Evolutionary conservation across 2,113 vertebrate species (phyloP).

Genomic region (Aptenodytes patagonicus): DNA sequence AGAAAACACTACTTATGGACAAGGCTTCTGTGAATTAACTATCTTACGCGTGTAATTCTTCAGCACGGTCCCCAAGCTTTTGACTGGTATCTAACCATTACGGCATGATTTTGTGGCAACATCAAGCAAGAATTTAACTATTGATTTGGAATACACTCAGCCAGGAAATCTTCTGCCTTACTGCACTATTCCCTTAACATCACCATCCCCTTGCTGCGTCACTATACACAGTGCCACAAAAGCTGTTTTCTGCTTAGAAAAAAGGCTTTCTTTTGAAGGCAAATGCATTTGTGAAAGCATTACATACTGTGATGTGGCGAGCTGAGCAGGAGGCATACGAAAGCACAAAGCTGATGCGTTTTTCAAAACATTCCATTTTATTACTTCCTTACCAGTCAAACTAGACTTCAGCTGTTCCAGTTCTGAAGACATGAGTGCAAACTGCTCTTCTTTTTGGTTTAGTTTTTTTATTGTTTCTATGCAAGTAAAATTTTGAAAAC

Average conservation of each 20-base stretch:
- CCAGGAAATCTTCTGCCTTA: background rate
- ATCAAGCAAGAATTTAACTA: background rate
- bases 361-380: background rate
- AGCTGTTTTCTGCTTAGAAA: background rate
- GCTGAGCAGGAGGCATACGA: background rate
- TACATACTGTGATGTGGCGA: rapidly evolving
- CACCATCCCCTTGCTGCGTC: background rate
- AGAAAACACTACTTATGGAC: background rate
- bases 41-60: background rate
- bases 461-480: constrained; percentile 86
- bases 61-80: background rate
- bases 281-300: background rate
- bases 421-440: constrained; percentile 77
- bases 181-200: background rate
- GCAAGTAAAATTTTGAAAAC: constrained; percentile 46
- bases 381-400: constrained; percentile 68
- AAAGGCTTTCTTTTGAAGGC: background rate
- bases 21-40: background rate
- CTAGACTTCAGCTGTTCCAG: constrained; percentile 79
- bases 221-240: background rate
- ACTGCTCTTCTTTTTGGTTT: constrained; percentile 84
- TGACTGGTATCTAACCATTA: background rate
- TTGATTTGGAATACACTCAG: background rate
- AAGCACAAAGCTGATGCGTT: background rate
- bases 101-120: background rate